Evolutionary conservation across 2,113 vertebrate species (phyloP).

Genomic region (Grammomys surdaster): DNA sequence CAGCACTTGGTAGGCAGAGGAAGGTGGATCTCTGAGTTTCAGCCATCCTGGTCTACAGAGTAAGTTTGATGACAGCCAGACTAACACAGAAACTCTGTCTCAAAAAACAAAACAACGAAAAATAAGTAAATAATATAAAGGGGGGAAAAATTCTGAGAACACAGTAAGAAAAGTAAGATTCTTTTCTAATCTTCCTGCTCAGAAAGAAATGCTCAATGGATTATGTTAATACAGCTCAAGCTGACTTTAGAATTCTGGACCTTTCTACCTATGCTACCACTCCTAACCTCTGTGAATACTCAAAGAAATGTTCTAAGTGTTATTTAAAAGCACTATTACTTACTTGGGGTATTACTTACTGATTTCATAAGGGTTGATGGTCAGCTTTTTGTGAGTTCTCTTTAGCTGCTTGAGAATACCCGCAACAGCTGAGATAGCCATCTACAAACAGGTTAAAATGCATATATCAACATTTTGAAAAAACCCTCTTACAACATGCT

Average conservation of each 20-base stretch:
- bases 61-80: neutral
- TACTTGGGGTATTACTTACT: constrained; percentile 86
- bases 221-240: neutral
- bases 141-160: neutral
- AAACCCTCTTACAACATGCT: neutral
- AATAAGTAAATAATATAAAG: neutral
- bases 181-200: neutral
- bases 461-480: neutral
- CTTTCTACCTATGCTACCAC: neutral
- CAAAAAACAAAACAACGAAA: neutral
- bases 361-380: constrained; percentile 92
- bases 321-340: constrained; percentile 17
- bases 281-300: neutral
- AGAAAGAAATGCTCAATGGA: neutral
- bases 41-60: neutral
- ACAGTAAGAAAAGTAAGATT: constrained; percentile 4
- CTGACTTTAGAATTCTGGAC: neutral
- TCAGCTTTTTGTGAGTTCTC: constrained; percentile 94
- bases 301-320: constrained; percentile 18
- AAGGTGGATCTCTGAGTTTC: neutral
- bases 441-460: constrained; percentile 84
- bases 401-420: constrained; percentile 98
- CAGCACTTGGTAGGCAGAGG: neutral
- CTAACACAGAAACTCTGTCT: neutral
- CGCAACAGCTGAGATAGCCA: constrained; percentile 96